Base-by-base conservation (phyloP, 2,888 invertebrate species). In the Caenorhabditis wallacei region DNA sequence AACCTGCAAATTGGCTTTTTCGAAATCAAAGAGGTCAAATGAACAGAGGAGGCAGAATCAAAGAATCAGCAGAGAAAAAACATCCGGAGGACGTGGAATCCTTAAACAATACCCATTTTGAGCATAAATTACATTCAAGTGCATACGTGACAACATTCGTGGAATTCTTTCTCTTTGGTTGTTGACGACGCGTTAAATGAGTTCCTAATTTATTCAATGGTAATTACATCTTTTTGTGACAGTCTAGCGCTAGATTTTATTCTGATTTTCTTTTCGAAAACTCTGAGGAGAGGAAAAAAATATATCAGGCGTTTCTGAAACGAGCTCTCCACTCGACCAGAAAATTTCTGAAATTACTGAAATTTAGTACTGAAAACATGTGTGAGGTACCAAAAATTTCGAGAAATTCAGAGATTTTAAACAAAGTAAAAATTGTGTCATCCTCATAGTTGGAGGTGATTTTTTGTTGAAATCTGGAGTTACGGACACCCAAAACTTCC, bases 191-290 rank as follows among this genome's bases (percentile, higher is more conserved):
- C 11, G 20, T 18, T 46, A 16, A 26, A 54, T 46, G 24, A 22
- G 22, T 43, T 26, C 20, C 24, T 66, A 75, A 75, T 66, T 57
- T 51, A 74, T 56, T 74, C n/a, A n/a, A n/a, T n/a, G n/a, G n/a
- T n/a, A n/a, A n/a, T n/a, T n/a, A n/a, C 61, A 54, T 74, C 54
- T 53, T 46, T 63, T 74, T 74, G 72, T 74, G 63, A 54, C 51
- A 37, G 35, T 46, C 54, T 68, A 22, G 20, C n/a, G n/a, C n/a
- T n/a, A n/a, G n/a, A n/a, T n/a, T n/a, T n/a, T n/a, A n/a, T n/a
- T n/a, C n/a, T n/a, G n/a, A n/a, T n/a, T n/a, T n/a, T n/a, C n/a
- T n/a, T n/a, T n/a, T n/a, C n/a, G n/a, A n/a, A n/a, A n/a, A n/a
- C n/a, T n/a, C n/a, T n/a, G n/a, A n/a, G n/a, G n/a, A n/a, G n/a